Percentiles rank a stretch among this genome's conserved stretches.
Evolutionary conservation across 2,113 vertebrate genomes (phyloP).

Genomic region (Vulpes vulpes): DNA sequence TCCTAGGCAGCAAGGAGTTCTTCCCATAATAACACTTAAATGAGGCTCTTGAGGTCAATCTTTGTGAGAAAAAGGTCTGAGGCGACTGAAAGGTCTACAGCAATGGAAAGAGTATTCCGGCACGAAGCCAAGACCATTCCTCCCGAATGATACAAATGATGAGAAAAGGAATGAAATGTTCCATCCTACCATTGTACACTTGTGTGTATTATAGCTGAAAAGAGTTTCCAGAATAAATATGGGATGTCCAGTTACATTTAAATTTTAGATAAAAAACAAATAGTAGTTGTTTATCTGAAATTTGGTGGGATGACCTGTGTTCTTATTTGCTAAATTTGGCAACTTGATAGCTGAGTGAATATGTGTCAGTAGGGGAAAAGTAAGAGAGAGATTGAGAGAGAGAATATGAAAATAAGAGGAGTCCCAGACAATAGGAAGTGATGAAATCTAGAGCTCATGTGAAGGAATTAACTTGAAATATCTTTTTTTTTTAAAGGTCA

Average conservation of each 20-base stretch:
- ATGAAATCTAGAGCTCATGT: background rate
- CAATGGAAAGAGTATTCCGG: background rate
- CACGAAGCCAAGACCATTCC: background rate
- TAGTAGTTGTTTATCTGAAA: background rate
- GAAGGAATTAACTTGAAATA: background rate
- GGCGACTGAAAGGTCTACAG: background rate
- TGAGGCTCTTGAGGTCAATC: background rate
- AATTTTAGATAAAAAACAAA: background rate
- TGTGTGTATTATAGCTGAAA: background rate
- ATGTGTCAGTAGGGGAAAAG: background rate
- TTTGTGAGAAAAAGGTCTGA: background rate
- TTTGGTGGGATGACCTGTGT: background rate
- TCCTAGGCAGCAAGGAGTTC: background rate
- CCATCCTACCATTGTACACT: background rate
- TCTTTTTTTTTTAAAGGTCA: too few species aligned
- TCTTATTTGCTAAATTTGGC: background rate
- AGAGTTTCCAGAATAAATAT: background rate
- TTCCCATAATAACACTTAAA: background rate
- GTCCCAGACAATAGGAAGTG: background rate
- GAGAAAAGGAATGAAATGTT: background rate
- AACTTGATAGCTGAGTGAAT: background rate
- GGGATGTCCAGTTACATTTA: background rate
- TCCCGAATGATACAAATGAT: background rate
- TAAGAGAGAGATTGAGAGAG: background rate
- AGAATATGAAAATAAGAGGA: background rate